These are phyloP conservation scores for Caenorhabditis wallacei DNA, from an alignment of 2,888 invertebrate species.

Conservation along the genomic window DNA sequence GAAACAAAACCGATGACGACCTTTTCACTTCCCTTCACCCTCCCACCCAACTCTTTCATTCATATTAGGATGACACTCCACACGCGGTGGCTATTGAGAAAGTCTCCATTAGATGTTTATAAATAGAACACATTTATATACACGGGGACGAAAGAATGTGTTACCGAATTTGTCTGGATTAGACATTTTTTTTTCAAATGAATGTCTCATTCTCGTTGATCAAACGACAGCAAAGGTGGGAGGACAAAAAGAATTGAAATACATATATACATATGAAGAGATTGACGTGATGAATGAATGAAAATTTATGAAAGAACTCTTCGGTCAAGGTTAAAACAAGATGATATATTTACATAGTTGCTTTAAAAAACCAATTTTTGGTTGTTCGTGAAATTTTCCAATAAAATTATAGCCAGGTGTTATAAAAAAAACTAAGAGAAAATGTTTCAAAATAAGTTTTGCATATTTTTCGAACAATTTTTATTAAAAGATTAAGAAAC, in stretches of 20 bases:
- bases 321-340: too few species aligned
- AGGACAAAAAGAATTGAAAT: constrained; percentile 1
- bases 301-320: constrained; percentile 14
- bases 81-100: constrained; percentile 18
- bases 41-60: constrained; percentile 47
- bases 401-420: too few species aligned
- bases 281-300: constrained; percentile 29
- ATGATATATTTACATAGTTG: too few species aligned
- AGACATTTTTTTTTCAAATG: constrained; percentile 52
- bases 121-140: constrained; percentile 38
- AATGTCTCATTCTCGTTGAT: constrained; percentile 49
- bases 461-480: too few species aligned
- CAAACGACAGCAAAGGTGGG: constrained; percentile 27
- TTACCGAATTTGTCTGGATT: constrained; percentile 63
- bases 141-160: constrained; percentile 14
- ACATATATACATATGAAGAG: neutral
- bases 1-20: constrained; percentile 38
- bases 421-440: too few species aligned
- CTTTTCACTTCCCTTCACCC: constrained; percentile 47
- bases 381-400: too few species aligned
- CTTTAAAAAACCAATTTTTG: too few species aligned
- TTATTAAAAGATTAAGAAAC: too few species aligned
- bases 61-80: constrained; percentile 54
- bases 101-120: neutral
- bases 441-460: too few species aligned